Evolutionary conservation across 2,113 vertebrate species (phyloP), one percentile per base, ranked within the genome.

Genomic region (Girardinichthys multiradiatus): DNA sequence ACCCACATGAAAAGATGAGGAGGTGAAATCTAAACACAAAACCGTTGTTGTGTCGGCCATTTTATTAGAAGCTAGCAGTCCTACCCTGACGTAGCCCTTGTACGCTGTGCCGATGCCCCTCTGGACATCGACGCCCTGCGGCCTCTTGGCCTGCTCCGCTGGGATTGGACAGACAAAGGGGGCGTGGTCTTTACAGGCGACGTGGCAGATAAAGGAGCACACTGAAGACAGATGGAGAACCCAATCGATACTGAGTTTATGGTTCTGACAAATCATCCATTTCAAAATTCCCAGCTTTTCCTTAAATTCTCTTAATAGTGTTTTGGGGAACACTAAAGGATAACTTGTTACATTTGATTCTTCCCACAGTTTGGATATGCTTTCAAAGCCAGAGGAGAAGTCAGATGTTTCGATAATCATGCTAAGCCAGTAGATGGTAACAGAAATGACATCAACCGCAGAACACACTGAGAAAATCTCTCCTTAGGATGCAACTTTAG

Each of bases 31-130:
- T 51, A 51, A 19, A n/a, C n/a, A n/a, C n/a, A n/a, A n/a, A n/a
- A 19, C 17, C 19, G 48, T 21, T 19, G 2, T 15, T 19, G 57
- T 2, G 3, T 2, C 15, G 12, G 29, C 60, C 11, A 12, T 12
- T 17, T 14, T 2, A 1, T 13, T 17, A 4, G n/a, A 27, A 9
- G 4, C 26, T 33, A 1, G 21, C 5, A 3, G 15, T 33, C 91
- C 93, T 91, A 99, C 98, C 96, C 96, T 96, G 83, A 99, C 97
- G 12, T 96, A 98, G 60, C 97, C 98, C 87, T 98, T 99, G 90
- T 98, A 99, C 54, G 98, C 98, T 0, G 98, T 99, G 65, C 98
- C 98, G 64, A 98, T 98, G 79, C 98, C 98, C 70, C 97, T 92
- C 89, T 99, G 98, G 67, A 99, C 97, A 5, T 99, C 98, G 70